phyloP scores from a whole-genome alignment of 2,888 invertebrate species.

The Aproaerema taeniolella region DNA sequence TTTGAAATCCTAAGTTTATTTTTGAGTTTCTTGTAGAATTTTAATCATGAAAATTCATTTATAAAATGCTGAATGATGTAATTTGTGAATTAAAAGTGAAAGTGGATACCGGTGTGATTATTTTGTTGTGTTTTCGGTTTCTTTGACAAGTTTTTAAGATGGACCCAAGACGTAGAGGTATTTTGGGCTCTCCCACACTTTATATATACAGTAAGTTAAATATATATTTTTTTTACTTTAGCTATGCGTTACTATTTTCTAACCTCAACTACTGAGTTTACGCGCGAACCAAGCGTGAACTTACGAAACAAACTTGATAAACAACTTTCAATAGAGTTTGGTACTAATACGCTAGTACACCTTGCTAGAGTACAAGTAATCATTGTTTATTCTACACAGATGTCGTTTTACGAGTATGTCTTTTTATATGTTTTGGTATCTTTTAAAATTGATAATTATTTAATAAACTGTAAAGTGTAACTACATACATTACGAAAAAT shows the following conservation, averaged over 20 bases:
- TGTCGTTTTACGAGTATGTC: too few relatives aligned
- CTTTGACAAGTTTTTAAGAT: conserved; percentile 30
- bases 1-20: background rate
- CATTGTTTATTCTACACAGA: too few relatives aligned
- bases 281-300: background rate
- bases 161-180: conserved; percentile 51
- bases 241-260: too few relatives aligned
- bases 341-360: too few relatives aligned
- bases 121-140: conserved; percentile 20
- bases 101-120: conserved; percentile 24
- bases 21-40: background rate
- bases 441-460: too few relatives aligned
- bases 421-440: too few relatives aligned
- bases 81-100: conserved; percentile 11
- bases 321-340: conserved; percentile 5
- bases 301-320: conserved; percentile 7
- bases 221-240: too few relatives aligned
- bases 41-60: too few relatives aligned
- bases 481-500: too few relatives aligned
- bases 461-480: too few relatives aligned
- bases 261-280: conserved; percentile 3
- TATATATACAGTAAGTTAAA: conserved; percentile 36
- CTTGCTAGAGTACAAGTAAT: too few relatives aligned
- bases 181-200: conserved; percentile 38
- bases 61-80: too few relatives aligned